A percentile compares a stretch with the other conserved stretches of the same genome.
phyloP scores from a whole-genome alignment of 2,888 invertebrate genomes.

The Machimus rusticus region DNA sequence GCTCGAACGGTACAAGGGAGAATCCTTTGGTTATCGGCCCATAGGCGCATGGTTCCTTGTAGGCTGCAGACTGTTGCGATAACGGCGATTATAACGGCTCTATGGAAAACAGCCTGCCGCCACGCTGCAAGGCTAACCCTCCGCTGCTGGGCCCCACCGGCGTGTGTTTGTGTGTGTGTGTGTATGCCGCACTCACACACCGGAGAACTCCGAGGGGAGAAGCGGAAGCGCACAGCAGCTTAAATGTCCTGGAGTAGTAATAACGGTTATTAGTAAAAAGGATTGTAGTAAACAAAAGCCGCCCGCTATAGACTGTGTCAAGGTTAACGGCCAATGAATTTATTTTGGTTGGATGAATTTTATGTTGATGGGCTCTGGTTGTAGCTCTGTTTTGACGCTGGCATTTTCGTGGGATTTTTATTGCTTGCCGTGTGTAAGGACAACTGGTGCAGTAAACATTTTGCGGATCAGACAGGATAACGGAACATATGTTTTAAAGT shows the following conservation, averaged over 20 bases:
- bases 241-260: slow-evolving; percentile 46
- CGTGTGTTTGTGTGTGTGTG: not conserved
- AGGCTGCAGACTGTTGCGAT: slow-evolving; percentile 31
- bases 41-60: slow-evolving; percentile 37
- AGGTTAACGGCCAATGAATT: slow-evolving; percentile 65
- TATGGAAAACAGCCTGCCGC: slow-evolving; percentile 3
- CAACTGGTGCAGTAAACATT: slow-evolving; percentile 30
- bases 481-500: slow-evolving; percentile 6
- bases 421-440: slow-evolving; percentile 33
- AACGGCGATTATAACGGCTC: slow-evolving; percentile 1
- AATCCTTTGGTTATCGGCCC: slow-evolving; percentile 29
- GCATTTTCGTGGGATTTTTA: slow-evolving; percentile 38
- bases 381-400: slow-evolving; percentile 46
- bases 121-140: not conserved
- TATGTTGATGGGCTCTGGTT: slow-evolving; percentile 57
- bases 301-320: slow-evolving; percentile 55
- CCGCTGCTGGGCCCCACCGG: not conserved
- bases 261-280: slow-evolving; percentile 45
- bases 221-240: not conserved
- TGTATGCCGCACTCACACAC: not conserved
- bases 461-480: slow-evolving; percentile 27
- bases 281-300: slow-evolving; percentile 44
- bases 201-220: not conserved
- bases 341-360: slow-evolving; percentile 64
- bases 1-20: not conserved